Conservation (phyloP, 2,888 invertebrate species). For the Phasia obesa region DNA sequence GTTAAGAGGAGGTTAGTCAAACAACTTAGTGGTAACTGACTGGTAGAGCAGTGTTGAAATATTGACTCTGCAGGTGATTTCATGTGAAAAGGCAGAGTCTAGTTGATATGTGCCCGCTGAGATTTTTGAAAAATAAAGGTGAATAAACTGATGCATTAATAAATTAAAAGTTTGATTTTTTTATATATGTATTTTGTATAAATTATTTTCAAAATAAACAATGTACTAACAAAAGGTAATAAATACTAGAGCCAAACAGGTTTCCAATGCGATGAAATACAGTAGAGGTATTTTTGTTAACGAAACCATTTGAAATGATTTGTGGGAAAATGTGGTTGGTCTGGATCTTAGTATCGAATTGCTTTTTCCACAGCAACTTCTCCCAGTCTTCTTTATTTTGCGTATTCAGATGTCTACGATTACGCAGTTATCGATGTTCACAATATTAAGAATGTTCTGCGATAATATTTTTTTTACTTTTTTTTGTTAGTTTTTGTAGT, state of each 20-base stretch:
- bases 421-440: no score
- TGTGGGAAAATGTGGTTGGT: no score
- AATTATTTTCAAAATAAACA: background rate
- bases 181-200: background rate
- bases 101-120: conserved; percentile 54
- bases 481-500: no score
- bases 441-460: no score
- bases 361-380: no score
- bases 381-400: no score
- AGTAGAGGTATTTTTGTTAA: no score
- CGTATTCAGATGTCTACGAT: no score
- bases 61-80: conserved; percentile 70
- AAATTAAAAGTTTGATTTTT: conserved; percentile 25
- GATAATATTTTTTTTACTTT: no score
- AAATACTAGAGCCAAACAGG: conserved; percentile 3
- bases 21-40: conserved; percentile 56
- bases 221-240: no score
- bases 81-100: conserved; percentile 60
- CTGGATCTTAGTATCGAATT: no score
- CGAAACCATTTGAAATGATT: no score
- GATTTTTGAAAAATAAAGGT: conserved; percentile 47
- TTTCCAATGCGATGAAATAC: conserved; percentile 41
- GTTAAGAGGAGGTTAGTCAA: conserved; percentile 68
- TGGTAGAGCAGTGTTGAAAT: conserved; percentile 67
- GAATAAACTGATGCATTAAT: conserved; percentile 60